These are phyloP conservation scores for Anarrhichthys ocellatus DNA, from an alignment of 2,113 vertebrate genomes.

Conservation along the genomic window DNA sequence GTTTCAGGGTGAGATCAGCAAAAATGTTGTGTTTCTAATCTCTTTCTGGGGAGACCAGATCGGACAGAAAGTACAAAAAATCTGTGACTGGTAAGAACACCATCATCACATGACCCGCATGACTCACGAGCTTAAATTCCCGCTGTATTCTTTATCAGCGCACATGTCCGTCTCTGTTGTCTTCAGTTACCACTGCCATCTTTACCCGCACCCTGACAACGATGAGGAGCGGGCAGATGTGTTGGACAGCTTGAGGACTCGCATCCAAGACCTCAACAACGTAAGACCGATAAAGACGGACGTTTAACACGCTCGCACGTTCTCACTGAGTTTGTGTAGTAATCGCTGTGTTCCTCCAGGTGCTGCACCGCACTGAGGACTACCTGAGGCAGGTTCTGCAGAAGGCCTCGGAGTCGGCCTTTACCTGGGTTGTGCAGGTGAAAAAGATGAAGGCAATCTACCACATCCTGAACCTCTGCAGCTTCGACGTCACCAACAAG, in stretches of 20 bases:
- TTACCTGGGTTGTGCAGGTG: constrained; percentile 91
- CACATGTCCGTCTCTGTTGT: background rate
- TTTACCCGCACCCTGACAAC: constrained; percentile 93
- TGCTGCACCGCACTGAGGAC: constrained; percentile 95
- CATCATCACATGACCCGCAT: no score
- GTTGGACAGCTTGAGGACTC: constrained; percentile 89
- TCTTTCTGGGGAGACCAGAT: constrained; percentile 99
- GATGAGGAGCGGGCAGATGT: constrained; percentile 89
- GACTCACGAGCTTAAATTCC: background rate
- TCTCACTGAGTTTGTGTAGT: background rate
- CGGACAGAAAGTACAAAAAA: constrained; percentile 97
- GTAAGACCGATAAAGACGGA: constrained; percentile 75
- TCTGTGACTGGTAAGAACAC: constrained; percentile 93
- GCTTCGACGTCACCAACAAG: constrained; percentile 98
- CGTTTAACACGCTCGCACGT: accelerated
- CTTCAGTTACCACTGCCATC: constrained; percentile 93
- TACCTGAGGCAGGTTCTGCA: constrained; percentile 94
- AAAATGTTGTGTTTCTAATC: constrained; percentile 94
- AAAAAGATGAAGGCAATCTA: constrained; percentile 99
- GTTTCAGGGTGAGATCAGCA: constrained; percentile 90
- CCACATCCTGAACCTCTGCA: constrained; percentile 96
- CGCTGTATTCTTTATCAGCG: background rate
- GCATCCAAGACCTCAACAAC: constrained; percentile 93
- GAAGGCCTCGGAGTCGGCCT: constrained; percentile 91
- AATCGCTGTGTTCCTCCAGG: constrained; percentile 78